Evolutionary conservation across 2,113 vertebrate species (phyloP), one percentile per base, ranked within the genome.

Genomic region (Stigmatopora argus): DNA sequence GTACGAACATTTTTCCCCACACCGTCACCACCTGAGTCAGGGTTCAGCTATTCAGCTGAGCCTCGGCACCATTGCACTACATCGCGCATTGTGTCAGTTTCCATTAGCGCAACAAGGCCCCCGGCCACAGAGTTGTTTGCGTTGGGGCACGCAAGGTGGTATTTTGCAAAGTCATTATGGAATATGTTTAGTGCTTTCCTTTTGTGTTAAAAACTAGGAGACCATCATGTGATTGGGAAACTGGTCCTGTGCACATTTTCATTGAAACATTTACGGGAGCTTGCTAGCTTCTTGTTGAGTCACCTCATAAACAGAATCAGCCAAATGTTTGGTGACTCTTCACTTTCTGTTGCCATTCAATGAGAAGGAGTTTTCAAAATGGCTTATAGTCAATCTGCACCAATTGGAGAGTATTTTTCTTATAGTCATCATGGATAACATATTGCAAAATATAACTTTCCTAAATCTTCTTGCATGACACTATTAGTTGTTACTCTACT

Each of bases 41-140:
- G 15, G 34, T 41, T 83, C 65, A 83, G 85, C 76, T 72, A 87
- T 85, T 84, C 69, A 68, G 76, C 72, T 67, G 38, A 17, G 59
- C 77, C 83, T 77, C 71, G 66, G 73, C 38, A 67, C 84, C 79
- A 85, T 87, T 85, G 76, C 73, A 71, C 78, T 81, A 65, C 11
- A 70, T 70, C 64, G 15, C 65, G 68, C 60, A 65, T 78, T 84
- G 72, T 78, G 81, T 80, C 74, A 77, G 71, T 78, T 81, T 74
- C 76, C 80, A 78, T 86, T 81, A 74, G 67, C 62, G 60, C 48
- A 47, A 60, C 19, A n/a, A 12, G 68, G 73, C 74, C 51, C 10
- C 51, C 10, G 47, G 69, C 5, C 47, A 61, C 71, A 67, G 34
- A 49, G 48, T 67, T 78, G 68, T 80, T 78, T 83, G 75, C 76